Conservation (phyloP, 2,888 invertebrate genomes). For the Chloroclysta siterata region DNA sequence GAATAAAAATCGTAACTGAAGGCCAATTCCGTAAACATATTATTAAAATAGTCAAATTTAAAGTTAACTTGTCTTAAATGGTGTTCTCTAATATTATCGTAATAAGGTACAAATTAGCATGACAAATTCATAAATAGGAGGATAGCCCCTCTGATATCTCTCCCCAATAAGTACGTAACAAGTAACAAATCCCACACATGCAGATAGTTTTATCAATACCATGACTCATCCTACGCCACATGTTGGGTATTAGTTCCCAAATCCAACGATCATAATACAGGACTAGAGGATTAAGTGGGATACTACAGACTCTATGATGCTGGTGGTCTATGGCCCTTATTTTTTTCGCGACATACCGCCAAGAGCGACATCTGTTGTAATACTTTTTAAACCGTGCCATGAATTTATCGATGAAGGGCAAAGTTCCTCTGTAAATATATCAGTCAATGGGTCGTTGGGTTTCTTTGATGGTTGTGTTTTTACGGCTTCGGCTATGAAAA, state of each 20-base stretch:
- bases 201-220: constrained; percentile 45
- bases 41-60: too few relatives aligned
- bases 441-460: constrained; percentile 29
- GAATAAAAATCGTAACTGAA: too few relatives aligned
- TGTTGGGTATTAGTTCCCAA: constrained; percentile 76
- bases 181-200: constrained; percentile 46
- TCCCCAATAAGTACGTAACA: constrained; percentile 9
- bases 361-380: constrained; percentile 69
- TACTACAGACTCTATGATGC: constrained; percentile 67
- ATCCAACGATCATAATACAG: constrained; percentile 81
- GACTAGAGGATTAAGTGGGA: constrained; percentile 75
- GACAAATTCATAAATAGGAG: too few relatives aligned
- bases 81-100: too few relatives aligned
- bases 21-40: too few relatives aligned
- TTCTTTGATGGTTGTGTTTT: constrained; percentile 32
- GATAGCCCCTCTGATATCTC: constrained; percentile 5
- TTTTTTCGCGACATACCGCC: constrained; percentile 70
- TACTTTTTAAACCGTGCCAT: constrained; percentile 37
- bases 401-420: constrained; percentile 33
- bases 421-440: constrained; percentile 34
- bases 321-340: constrained; percentile 75
- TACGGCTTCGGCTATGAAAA: constrained; percentile 31
- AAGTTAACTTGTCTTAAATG: too few relatives aligned
- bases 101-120: not conserved
- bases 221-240: constrained; percentile 67